Evolutionary conservation across 2,797 vertebrate genomes (phyloP), one percentile per base, ranked within the genome.

Genomic region (Cynodonichthys magdalenae): DNA sequence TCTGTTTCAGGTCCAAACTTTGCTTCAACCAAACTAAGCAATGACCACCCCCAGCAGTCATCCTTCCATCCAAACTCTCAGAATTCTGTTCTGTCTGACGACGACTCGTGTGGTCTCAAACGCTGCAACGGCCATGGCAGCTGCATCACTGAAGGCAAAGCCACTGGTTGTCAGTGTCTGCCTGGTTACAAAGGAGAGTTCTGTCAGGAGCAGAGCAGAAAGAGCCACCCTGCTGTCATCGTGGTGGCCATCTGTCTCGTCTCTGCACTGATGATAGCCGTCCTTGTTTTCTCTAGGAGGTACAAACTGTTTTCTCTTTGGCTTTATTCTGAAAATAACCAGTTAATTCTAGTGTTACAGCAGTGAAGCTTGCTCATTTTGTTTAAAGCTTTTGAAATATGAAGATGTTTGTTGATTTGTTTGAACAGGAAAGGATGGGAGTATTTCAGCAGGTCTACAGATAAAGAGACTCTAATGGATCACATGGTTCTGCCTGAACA

Each of bases 131-230:
- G 90, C 44, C 94, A 77, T 0, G 96, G 96, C 19, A 73, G 17
- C n/a, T 97, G 97, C 4, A 61, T 87, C 17, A 36, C 74, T 0
- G 89, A 92, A 36, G 90, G 83, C 0, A 75, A 79, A 17, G 66
- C 19, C 20, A 78, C 75, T 9, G 88, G 6, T 2, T 98, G 96
- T 56, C 88, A 81, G 60, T 98, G 96, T 0, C 3, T 46, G 10
- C 15, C 79, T 17, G 95, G 93, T 9, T 96, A 94, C 34, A 85
- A 63, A 0, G 95, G 96, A 0, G 85, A 93, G 60, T 93, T 87
- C 69, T 99, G 96, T 1, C 91, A 96, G 70, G 90, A 92, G 34
- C 48, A 34, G 0, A 71, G 79, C 1, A 45, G 63, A 12, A 48
- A 10, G 0, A 60, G 77, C 0, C 83, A 85, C 0, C 86, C 75